Conservation (phyloP, 2,888 invertebrate genomes). For the Eurytoma adleriae region DNA sequence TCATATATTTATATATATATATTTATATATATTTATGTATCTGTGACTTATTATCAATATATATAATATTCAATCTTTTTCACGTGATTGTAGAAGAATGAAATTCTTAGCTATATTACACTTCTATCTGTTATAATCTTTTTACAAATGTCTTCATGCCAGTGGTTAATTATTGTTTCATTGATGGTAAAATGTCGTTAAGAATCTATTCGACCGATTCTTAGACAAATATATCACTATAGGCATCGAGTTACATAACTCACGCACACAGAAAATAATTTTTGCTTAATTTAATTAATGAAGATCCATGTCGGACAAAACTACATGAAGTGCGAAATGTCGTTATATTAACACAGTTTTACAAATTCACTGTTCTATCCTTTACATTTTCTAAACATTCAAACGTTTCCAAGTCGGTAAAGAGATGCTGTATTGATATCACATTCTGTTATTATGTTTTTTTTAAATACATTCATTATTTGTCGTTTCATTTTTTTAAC, state of each 20-base stretch:
- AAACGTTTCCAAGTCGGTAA: not conserved
- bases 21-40: conserved; percentile 45
- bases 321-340: too few relatives aligned
- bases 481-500: not conserved
- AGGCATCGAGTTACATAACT: conserved; percentile 30
- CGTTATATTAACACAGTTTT: not conserved
- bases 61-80: conserved; percentile 40
- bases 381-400: not conserved
- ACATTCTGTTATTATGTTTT: too few relatives aligned
- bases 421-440: too few relatives aligned
- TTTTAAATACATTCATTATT: conserved; percentile 8
- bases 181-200: conserved; percentile 39
- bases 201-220: conserved; percentile 45
- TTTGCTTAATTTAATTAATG: conserved; percentile 41
- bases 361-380: not conserved
- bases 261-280: conserved; percentile 8
- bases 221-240: conserved; percentile 40
- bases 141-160: conserved; percentile 49
- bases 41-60: conserved; percentile 47
- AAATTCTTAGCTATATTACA: conserved; percentile 53
- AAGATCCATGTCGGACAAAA: not conserved
- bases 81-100: conserved; percentile 35
- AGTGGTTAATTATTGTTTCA: conserved; percentile 29
- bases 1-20: conserved; percentile 37
- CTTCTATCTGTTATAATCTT: conserved; percentile 49